Evolutionary conservation across 2,888 invertebrate species (phyloP), one percentile per base, ranked within the genome.

Genomic region (Myopa testacea): DNA sequence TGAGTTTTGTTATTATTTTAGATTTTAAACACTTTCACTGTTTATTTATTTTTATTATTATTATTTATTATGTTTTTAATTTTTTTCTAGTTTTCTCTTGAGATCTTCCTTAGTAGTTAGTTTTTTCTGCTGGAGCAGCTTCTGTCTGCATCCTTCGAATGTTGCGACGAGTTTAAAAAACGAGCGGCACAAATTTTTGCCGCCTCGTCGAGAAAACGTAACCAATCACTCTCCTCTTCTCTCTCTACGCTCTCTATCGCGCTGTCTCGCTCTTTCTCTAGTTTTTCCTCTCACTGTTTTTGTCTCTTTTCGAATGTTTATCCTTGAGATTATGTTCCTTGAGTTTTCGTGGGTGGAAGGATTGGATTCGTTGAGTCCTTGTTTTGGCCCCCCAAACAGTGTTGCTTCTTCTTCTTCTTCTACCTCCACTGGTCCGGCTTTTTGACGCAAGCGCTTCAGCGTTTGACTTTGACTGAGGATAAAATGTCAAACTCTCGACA

Each of bases 391-490:
- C 40, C 26, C 26, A 26, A 26, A 26, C 26, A 26, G 26, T 26
- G 26, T 26, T 26, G 26, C 26, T 26, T 26, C 26, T 26, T 26
- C 26, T 26, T 26, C 26, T 26, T 26, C 26, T 26, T 16, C 19
- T 8, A 8, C n/a, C 60, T n/a, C 14, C 45, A 8, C 26, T 34
- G 26, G 55, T 37, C 62, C 12, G 19, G 19, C 12, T 8, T 4
- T 58, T 19, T 38, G 58, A 60, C 75, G 75, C 75, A 58, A 12
- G 75, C 75, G 75, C 75, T 69, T 26, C 60, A 16, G 8, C 60
- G 68, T 69, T 60, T 75, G 75, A 75, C 75, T 75, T 75, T 75
- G 58, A 75, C 55, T 75, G 60, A 45, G 68, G 58, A 45, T 38
- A 60, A 75, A 75, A 75, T 75, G 60, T 75, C 75, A 75, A 75